Base-by-base conservation (phyloP, 2,888 invertebrate species). In the Cephus rjabovi region DNA sequence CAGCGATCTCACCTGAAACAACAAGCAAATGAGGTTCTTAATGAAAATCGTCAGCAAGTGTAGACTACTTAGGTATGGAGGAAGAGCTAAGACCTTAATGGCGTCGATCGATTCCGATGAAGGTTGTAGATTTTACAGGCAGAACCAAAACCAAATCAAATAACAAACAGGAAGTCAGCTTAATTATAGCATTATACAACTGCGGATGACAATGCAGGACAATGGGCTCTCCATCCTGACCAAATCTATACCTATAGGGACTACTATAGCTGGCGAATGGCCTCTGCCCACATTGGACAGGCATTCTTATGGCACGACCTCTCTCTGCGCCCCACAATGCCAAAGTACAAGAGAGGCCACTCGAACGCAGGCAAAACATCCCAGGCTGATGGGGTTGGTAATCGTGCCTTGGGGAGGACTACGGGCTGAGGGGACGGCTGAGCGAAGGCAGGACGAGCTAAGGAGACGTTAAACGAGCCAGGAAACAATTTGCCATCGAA, bases 1-100 rank as follows among this genome's bases (percentile, higher is more conserved):
- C 79, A 83, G 82, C 79, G 85, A 80, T 81, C 83, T 86, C 82
- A 77, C 84, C 89, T 89, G 86, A 23, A 88, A 89, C 77, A 84
- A 33, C 30, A 12, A 30, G 30, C 0, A 30, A 11, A 30, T 11
- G 70, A 31, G 30, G 30, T 11, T 40, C 40, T 40, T 40, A 40
- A 40, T 40, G 40, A 40, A 6, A 40, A 40, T 40, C 15, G 6
- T 40, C 40, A 40, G 15, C 40, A 40, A 40, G 40, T 6, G 40
- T 4, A 15, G 15, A 40, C 6, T 15, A 15, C 40, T 15, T 15
- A 1, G 15, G 40, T 40, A 40, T 40, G 1, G 1, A 40, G 40
- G 15, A 40, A 15, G 6, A 6, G 15, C 15, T 15, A 40, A 40
- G 6, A 2, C 15, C 15, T 40, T 4, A 40, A 40, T 15, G 40